Conservation (phyloP, 2,113 vertebrate genomes). For the Perca fluviatilis region DNA sequence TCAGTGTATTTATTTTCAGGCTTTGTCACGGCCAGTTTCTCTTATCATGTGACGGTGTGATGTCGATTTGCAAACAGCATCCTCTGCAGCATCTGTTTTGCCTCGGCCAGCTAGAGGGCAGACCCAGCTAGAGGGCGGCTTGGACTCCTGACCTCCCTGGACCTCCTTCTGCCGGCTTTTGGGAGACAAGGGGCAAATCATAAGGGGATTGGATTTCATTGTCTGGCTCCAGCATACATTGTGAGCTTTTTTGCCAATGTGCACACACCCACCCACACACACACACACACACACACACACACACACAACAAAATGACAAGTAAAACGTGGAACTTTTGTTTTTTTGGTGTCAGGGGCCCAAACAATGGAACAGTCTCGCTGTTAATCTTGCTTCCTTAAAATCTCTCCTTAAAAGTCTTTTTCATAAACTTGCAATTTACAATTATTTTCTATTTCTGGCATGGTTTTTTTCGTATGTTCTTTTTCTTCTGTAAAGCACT, state of each 20-base stretch:
- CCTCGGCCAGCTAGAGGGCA: slow-evolving; percentile 35
- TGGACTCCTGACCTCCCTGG: slow-evolving; percentile 3
- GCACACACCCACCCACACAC: background rate
- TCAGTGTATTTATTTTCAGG: slow-evolving; percentile 46
- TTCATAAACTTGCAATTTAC: too few relatives aligned
- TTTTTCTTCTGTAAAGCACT: too few relatives aligned
- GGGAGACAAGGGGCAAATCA: slow-evolving; percentile 9
- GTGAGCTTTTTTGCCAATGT: background rate
- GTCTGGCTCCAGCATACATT: background rate
- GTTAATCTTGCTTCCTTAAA: too few relatives aligned
- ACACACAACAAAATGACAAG: too few relatives aligned
- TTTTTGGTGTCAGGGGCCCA: too few relatives aligned
- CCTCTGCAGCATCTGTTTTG: slow-evolving; percentile 33
- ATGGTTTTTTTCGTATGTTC: too few relatives aligned
- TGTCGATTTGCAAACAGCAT: slow-evolving; percentile 21
- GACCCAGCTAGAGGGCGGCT: background rate
- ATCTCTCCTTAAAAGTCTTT: too few relatives aligned
- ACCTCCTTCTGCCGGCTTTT: slow-evolving; percentile 3
- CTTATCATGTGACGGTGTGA: slow-evolving; percentile 10
- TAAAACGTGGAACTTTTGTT: too few relatives aligned
- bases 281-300: background rate
- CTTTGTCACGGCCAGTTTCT: slow-evolving; percentile 54
- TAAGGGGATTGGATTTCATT: background rate
- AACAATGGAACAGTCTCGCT: too few relatives aligned
- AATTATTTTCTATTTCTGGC: too few relatives aligned